A percentile compares a stretch with the other conserved stretches of the same genome.
These are phyloP conservation scores for Ichneumoninae sp. DNA, from an alignment of 2,888 invertebrate genomes.

Conservation along the genomic window DNA sequence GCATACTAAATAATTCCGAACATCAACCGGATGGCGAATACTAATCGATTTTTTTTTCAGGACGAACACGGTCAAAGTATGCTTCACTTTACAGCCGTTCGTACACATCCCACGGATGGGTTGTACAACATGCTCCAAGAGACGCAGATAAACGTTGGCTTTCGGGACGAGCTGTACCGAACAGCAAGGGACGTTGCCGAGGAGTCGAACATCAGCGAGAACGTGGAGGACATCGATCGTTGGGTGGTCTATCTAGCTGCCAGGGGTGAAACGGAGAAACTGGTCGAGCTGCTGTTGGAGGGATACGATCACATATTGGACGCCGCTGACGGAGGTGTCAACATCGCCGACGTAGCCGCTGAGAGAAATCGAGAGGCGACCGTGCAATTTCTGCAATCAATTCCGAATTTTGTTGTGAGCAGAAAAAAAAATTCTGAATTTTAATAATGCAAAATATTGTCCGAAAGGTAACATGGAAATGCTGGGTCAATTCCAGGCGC, in stretches of 20 bases:
- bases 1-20: not conserved
- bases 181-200: constrained; percentile 94
- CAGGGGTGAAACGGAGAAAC: constrained; percentile 89
- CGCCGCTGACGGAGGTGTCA: constrained; percentile 89
- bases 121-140: constrained; percentile 92
- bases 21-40: not conserved
- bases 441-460: not conserved
- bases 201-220: constrained; percentile 91
- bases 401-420: constrained; percentile 91
- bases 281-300: constrained; percentile 90
- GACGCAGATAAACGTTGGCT: constrained; percentile 91
- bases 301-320: constrained; percentile 96
- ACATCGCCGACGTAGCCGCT: constrained; percentile 89
- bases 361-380: constrained; percentile 89
- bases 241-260: constrained; percentile 92
- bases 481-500: constrained; percentile 86
- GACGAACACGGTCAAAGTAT: constrained; percentile 96
- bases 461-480: not conserved
- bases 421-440: not conserved
- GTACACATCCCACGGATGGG: constrained; percentile 92
- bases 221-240: constrained; percentile 92
- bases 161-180: constrained; percentile 93
- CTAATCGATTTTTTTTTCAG: constrained; percentile 82
- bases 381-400: constrained; percentile 89
- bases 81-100: constrained; percentile 94